Base-by-base conservation (phyloP, 1,140 invertebrate genomes). In the Lucilia cuprina region DNA sequence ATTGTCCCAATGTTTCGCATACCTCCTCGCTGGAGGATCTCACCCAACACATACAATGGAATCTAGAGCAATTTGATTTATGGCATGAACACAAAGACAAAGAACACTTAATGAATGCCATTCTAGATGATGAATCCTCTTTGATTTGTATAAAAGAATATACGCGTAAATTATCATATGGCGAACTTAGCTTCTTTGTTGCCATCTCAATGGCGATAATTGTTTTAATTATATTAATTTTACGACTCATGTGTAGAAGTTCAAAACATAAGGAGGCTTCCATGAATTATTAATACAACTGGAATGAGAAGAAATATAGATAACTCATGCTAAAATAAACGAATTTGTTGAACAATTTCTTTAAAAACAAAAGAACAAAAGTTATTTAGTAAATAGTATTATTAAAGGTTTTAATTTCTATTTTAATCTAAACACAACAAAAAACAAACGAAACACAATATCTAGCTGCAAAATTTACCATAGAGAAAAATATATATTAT, bases 1-100 rank as follows among this genome's bases (percentile, higher is more conserved):
- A 97, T 91, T 98, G 97, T 91, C 97, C 96, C 0, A 96, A 95
- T 85, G 92, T 90, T 12, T 92, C 91, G 55, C 86, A 87, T 89
- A 92, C 89, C 89, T 93, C 87, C 89, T 93, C 88, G 86, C 84
- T 89, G 91, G 92, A 85, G 90, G 91, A 88, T 88, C 92, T 90
- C 88, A 92, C 86, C 91, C 92, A 87, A 82, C 91, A 93, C 90
- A 85, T 92, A 83, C 93, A 93, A 86, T 92, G 93, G 86, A 93
- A 93, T 88, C 88, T 93, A 84, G 91, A 93, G 85, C 92, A 92
- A 74, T 88, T 93, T 75, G 93, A 93, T 7, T 92, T 93, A 85
- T 89, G 93, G 30, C 87, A 90, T 35, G 92, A 92, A 85, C 91
- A 91, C 13, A 89, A 92, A 41, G 91, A 85, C 86, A 91, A 85